These are phyloP conservation scores for Chrysoperla carnea DNA, from an alignment of 1,140 invertebrate genomes.

Conservation along the genomic window DNA sequence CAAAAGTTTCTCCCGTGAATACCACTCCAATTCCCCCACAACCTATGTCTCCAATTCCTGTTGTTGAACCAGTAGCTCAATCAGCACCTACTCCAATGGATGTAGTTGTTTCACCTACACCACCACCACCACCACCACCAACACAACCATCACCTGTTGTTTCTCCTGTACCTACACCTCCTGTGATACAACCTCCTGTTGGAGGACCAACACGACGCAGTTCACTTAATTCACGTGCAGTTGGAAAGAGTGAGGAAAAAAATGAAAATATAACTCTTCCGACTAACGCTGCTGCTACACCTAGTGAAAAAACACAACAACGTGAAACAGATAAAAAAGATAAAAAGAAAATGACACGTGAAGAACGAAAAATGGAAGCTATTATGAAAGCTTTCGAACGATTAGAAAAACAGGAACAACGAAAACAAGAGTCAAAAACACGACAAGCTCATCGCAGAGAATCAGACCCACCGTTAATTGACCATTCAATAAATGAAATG, in stretches of 20 bases:
- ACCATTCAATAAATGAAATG: background rate
- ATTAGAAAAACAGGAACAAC: constrained; percentile 58
- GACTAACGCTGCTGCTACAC: too few species aligned
- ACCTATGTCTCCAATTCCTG: constrained; percentile 1
- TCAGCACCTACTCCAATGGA: constrained; percentile 13
- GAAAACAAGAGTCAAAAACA: constrained; percentile 50
- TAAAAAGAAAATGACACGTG: constrained; percentile 37
- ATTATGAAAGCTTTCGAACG: constrained; percentile 85
- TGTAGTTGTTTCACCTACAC: background rate
- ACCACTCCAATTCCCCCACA: constrained; percentile 2
- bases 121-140: constrained; percentile 2
- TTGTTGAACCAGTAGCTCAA: constrained; percentile 7
- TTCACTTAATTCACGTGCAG: background rate
- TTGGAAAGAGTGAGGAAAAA: constrained; percentile 27
- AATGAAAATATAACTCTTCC: constrained; percentile 13
- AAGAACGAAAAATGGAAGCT: constrained; percentile 92
- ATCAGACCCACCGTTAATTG: constrained; percentile 8
- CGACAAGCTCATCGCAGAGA: constrained; percentile 33
- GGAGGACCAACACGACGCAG: too few species aligned
- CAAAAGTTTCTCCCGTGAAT: constrained; percentile 1
- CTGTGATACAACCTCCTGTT: too few species aligned
- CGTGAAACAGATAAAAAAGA: too few species aligned
- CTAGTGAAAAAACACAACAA: too few species aligned
- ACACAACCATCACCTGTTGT: constrained; percentile 8
- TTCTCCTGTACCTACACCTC: constrained; percentile 15